phyloP scores from a whole-genome alignment of 2,888 invertebrate species.

The Gastrophysa polygoni region DNA sequence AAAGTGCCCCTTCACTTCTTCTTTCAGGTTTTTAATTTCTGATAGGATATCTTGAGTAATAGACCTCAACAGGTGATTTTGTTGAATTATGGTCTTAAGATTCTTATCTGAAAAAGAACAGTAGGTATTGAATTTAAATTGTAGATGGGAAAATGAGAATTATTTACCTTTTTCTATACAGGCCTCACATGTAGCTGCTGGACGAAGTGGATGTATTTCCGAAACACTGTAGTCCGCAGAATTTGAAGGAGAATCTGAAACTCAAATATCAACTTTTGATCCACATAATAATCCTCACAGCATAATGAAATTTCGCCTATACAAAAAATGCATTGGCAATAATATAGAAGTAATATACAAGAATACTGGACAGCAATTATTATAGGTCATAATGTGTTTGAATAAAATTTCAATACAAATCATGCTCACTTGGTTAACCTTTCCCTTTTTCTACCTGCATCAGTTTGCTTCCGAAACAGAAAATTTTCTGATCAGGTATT shows the following conservation, averaged over 20 bases:
- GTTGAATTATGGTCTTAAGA: too few species aligned
- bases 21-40: too few species aligned
- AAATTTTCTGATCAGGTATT: neutral
- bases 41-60: too few species aligned
- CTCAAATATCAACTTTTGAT: neutral
- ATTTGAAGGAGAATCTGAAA: neutral
- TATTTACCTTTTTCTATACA: neutral
- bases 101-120: too few species aligned
- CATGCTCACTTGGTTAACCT: neutral
- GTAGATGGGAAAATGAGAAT: neutral
- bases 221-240: neutral
- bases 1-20: too few species aligned
- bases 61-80: too few species aligned
- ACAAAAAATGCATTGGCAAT: neutral
- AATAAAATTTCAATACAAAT: neutral
- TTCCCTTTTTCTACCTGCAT: neutral
- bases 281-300: neutral
- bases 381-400: neutral
- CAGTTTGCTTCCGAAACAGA: conserved; percentile 1
- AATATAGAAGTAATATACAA: neutral
- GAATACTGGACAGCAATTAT: neutral
- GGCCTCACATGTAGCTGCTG: neutral
- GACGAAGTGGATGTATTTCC: neutral
- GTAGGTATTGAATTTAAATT: neutral
- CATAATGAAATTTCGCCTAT: neutral